Base-by-base conservation (phyloP, 2,113 vertebrate species). In the Oreotragus oreotragus region DNA sequence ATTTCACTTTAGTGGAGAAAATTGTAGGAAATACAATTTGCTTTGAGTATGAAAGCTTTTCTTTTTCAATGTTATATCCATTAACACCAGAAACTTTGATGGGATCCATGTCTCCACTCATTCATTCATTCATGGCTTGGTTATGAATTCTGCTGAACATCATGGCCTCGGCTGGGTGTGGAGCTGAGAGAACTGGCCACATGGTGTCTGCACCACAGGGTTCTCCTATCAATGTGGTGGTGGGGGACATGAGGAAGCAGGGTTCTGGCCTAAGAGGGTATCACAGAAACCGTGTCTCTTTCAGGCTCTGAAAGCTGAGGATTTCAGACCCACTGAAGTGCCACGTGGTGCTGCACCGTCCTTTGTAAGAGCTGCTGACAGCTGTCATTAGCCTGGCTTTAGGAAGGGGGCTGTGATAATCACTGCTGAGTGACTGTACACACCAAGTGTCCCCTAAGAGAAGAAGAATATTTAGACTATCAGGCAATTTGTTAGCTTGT, bases 361-460 rank as follows among this genome's bases (percentile, higher is more conserved):
- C 60, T 90, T 85, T 66, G 77, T 90, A 79, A 66, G 66, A 83
- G 88, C 70, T 94, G 96, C 70, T 97, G 97, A 97, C 97, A 96
- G 88, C 77, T 7, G 1, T 96, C 97, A n/a, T 97, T 97, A 97
- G 90, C 85, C 45, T 49, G 89, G 90, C 49, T 5, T 84, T 55
- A 39, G n/a, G 77, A 76, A 97, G 33, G n/a, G 66, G 49, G 90
- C 43, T 86, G 60, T 60, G 80, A 55, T 96, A 90, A 96, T 98
- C 92, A 80, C 55, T 13, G 6, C 36, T 58, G 93, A 98, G 91
- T 94, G 95, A 88, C 92, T 92, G 77, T 89, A 92, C 97, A 96
- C 95, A 88, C 49, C 6, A 30, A 10, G 1, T 3, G 23, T 90
- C 94, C 85, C 95, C 15, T 2, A 70, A 23, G 88, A 92, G 47